A percentile compares a stretch with the other conserved stretches of the same genome.
phyloP scores from a whole-genome alignment of 2,888 invertebrate genomes.

The Microctonus aethiopoides region DNA sequence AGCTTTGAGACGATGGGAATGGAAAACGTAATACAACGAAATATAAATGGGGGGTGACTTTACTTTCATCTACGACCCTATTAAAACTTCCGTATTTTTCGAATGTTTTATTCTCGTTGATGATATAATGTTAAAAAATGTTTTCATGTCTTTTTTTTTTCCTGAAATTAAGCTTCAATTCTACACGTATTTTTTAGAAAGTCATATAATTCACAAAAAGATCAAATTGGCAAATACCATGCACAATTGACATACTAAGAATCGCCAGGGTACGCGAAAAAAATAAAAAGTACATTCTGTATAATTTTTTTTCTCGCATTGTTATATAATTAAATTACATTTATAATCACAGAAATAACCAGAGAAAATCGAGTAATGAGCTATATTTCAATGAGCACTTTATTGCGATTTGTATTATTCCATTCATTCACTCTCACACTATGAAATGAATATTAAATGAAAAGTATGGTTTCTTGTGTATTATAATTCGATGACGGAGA shows the following conservation, averaged over 20 bases:
- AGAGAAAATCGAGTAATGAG: neutral
- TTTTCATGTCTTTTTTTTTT: conserved; percentile 37
- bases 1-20: neutral
- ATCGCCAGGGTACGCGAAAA: neutral
- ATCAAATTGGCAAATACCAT: neutral
- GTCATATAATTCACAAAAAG: neutral
- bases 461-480: neutral
- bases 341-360: neutral
- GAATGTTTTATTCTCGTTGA: neutral
- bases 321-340: neutral
- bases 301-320: neutral
- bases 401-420: conserved; percentile 7
- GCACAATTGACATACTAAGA: conserved; percentile 27
- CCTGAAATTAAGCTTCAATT: conserved; percentile 66
- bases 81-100: conserved; percentile 18
- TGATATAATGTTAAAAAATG: neutral
- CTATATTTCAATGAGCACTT: conserved; percentile 1
- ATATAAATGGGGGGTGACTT: conserved; percentile 28
- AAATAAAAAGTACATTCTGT: neutral
- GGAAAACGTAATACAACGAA: conserved; percentile 21
- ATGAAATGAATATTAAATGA: neutral
- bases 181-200: conserved; percentile 56
- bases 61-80: conserved; percentile 35
- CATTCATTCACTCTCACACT: neutral
- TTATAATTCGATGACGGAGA: neutral